These are phyloP conservation scores for Acanthosepion lycidas DNA, from an alignment of 2,888 invertebrate species.

Conservation along the genomic window DNA sequence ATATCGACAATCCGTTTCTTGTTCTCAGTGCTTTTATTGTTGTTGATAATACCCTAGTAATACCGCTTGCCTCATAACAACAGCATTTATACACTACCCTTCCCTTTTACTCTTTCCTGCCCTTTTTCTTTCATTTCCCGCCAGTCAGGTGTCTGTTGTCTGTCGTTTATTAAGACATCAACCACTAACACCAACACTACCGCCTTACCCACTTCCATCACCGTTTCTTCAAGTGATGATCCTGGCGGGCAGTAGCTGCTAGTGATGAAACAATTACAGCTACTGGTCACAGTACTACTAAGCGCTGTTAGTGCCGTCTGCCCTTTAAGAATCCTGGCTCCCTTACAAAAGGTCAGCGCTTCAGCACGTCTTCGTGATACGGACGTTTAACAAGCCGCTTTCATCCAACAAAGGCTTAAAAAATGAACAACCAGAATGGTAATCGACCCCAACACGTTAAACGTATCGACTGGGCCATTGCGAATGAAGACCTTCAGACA, in stretches of 20 bases:
- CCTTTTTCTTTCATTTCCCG: neutral
- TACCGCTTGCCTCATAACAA: slow-evolving; percentile 33
- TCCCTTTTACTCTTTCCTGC: neutral
- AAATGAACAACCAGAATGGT: neutral
- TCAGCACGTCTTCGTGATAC: neutral
- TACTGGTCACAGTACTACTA: neutral
- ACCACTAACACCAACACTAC: neutral
- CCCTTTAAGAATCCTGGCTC: slow-evolving; percentile 3
- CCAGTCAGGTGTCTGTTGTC: slow-evolving; percentile 33
- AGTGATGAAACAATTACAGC: neutral
- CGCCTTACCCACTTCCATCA: neutral
- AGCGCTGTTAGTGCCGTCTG: slow-evolving; percentile 17
- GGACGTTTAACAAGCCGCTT: neutral
- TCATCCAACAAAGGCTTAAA: neutral
- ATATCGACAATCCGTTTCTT: too few species aligned
- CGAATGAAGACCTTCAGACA: too few species aligned
- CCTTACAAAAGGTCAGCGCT: neutral
- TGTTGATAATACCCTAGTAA: slow-evolving; percentile 17
- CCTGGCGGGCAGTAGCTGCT: slow-evolving; percentile 2
- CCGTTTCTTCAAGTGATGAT: neutral
- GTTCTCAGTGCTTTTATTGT: neutral
- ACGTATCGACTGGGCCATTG: too few species aligned
- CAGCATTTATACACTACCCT: neutral
- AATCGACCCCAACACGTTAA: too few species aligned
- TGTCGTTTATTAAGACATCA: slow-evolving; percentile 9